Base-by-base conservation (phyloP, 2,888 invertebrate genomes). In the Anoplius nigerrimus region DNA sequence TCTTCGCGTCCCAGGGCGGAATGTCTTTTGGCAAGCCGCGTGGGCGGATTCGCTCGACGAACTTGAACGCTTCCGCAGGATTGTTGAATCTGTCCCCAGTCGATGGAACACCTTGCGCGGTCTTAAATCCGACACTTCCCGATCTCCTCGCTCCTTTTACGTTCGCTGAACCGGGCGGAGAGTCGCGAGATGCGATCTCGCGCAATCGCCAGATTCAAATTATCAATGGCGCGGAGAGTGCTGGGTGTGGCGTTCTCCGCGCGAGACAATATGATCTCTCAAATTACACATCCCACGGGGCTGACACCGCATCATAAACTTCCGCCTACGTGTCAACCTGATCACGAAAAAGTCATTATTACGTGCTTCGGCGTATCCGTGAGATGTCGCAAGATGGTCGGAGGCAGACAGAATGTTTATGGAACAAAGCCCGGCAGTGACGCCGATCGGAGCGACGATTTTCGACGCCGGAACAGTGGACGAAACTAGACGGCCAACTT, bases 231-330 rank as follows among this genome's bases (percentile, higher is more conserved):
- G 48, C 48, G 34, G 11, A 11, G 24, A 24, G 11, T 11, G 43
- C 20, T 21, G 53, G 18, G 62, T 18, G 55, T 13, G 27, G 13
- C 45, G 24, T n/a, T 55, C 18, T 55, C 24, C 18, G 6, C 11
- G 34, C 42, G 20, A 56, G 45, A 56, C 56, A 51, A 62, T 55
- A 62, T 27, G 46, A 46, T 63, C 18, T 56, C 63, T 56, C 63
- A 51, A 57, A 63, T 63, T 63, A 57, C 63, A 48, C 63, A 27
- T 56, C 63, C 63, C 34, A 63, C 63, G 63, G 18, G 6, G 55
- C 21, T 51, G 43, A 21, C 43, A 18, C 21, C 42, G 42, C 21
- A 18, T 48, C 62, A 45, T 63, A 63, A 63, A 63, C 42, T 24
- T 46, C 22, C 58, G 13, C 63, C 56, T 21, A 57, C 63, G 16